A percentile compares a stretch with the other conserved stretches of the same genome.
Evolutionary conservation across 2,888 invertebrate genomes (phyloP).

Genomic region (Anoncus sp.): DNA sequence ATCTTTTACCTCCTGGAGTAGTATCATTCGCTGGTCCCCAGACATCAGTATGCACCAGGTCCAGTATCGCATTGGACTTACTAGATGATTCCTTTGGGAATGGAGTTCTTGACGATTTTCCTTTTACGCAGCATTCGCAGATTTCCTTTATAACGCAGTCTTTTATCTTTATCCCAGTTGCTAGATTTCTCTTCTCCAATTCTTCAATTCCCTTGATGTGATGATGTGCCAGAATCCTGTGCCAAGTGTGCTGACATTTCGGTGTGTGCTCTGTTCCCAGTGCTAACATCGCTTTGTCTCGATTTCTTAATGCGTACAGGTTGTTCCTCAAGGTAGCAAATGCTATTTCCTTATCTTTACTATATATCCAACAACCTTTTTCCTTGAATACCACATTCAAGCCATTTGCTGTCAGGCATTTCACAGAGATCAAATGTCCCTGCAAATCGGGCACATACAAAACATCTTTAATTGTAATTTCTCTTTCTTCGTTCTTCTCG

Average conservation of each 20-base stretch:
- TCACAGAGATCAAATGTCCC: constrained; percentile 66
- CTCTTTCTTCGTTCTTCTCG: constrained; percentile 10
- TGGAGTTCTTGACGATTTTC: constrained; percentile 66
- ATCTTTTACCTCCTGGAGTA: constrained; percentile 70
- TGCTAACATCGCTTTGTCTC: neutral
- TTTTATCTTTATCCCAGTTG: constrained; percentile 25
- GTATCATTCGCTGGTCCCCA: constrained; percentile 74
- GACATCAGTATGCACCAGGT: constrained; percentile 73
- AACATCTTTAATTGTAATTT: constrained; percentile 60
- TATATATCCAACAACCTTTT: constrained; percentile 42
- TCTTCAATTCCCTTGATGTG: constrained; percentile 32
- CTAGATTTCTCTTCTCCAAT: constrained; percentile 13
- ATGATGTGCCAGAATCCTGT: constrained; percentile 64
- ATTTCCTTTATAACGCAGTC: neutral
- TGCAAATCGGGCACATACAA: constrained; percentile 63
- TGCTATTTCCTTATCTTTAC: neutral
- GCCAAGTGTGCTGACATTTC: constrained; percentile 64
- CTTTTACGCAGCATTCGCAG: constrained; percentile 68
- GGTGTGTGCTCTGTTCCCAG: constrained; percentile 33
- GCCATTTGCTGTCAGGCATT: constrained; percentile 55
- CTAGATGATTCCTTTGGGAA: constrained; percentile 67
- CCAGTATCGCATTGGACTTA: constrained; percentile 61
- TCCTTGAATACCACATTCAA: constrained; percentile 55
- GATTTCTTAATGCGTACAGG: constrained; percentile 5
- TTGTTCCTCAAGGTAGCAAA: neutral